A percentile compares a stretch with the other conserved stretches of the same genome.
Evolutionary conservation across 2,797 vertebrate species (phyloP).

Genomic region (Etheostoma nigrum): DNA sequence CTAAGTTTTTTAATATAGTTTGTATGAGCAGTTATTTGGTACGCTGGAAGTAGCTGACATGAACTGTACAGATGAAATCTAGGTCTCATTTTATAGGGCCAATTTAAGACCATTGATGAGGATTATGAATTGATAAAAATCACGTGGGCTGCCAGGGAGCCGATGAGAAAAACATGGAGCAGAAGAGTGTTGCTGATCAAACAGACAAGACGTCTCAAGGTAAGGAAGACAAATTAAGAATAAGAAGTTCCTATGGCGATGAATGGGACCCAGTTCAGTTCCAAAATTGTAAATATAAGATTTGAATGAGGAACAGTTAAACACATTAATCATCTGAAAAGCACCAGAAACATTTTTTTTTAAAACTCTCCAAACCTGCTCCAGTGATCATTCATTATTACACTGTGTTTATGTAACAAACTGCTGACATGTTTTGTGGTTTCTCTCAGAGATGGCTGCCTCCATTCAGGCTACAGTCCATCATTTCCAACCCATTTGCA

Average conservation of each 20-base stretch:
- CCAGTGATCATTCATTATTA: background rate
- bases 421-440: slow-evolving; percentile 9
- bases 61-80: background rate
- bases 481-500: slow-evolving; percentile 43
- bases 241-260: background rate
- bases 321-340: background rate
- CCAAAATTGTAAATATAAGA: background rate
- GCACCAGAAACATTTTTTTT: background rate
- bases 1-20: background rate
- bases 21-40: background rate
- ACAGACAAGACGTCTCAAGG: slow-evolving; percentile 20
- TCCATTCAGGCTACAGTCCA: slow-evolving; percentile 19
- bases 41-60: background rate
- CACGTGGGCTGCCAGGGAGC: background rate
- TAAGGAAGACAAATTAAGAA: slow-evolving; percentile 32
- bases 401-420: background rate
- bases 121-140: background rate
- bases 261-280: background rate
- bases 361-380: background rate
- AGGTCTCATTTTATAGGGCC: background rate
- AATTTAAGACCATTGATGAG: background rate
- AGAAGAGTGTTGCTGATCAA: background rate
- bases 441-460: slow-evolving; percentile 25
- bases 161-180: slow-evolving; percentile 43
- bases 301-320: background rate